phyloP scores from a whole-genome alignment of 2,888 invertebrate genomes.

The Gari tellinella region DNA sequence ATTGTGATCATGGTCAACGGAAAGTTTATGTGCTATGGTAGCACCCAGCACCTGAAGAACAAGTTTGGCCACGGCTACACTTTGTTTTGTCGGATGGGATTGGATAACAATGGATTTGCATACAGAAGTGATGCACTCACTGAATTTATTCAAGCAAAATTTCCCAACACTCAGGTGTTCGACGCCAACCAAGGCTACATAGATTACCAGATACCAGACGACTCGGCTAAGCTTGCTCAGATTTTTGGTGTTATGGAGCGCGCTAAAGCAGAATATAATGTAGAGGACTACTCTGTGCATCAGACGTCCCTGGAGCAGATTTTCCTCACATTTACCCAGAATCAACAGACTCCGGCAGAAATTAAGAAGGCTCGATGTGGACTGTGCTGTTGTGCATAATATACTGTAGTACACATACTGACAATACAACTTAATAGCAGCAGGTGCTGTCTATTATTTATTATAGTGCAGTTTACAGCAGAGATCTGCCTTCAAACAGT shows the following conservation, averaged over 20 bases:
- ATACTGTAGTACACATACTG: no score
- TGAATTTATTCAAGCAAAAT: conserved; percentile 85
- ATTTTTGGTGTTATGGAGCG: conserved; percentile 83
- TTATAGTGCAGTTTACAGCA: no score
- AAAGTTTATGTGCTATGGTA: conserved; percentile 89
- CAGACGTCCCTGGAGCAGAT: conserved; percentile 84
- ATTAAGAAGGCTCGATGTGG: conserved; percentile 29
- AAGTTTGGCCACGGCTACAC: conserved; percentile 86
- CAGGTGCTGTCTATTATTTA: no score
- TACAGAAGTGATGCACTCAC: conserved; percentile 62
- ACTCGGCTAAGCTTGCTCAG: conserved; percentile 78
- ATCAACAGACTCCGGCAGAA: conserved; percentile 71
- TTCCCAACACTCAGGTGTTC: conserved; percentile 87
- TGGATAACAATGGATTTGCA: conserved; percentile 61
- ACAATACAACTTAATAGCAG: no score
- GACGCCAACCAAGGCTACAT: conserved; percentile 88
- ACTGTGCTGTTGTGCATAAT: no score
- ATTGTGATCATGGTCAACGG: conserved; percentile 92
- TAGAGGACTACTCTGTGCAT: conserved; percentile 83
- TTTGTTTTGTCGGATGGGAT: conserved; percentile 68
- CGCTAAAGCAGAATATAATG: conserved; percentile 70
- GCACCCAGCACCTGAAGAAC: conserved; percentile 90
- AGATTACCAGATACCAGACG: conserved; percentile 81
- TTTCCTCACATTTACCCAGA: conserved; percentile 85
- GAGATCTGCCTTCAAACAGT: no score